Conservation (phyloP, 1,140 invertebrate species). For the Teleopsis dalmanni region DNA sequence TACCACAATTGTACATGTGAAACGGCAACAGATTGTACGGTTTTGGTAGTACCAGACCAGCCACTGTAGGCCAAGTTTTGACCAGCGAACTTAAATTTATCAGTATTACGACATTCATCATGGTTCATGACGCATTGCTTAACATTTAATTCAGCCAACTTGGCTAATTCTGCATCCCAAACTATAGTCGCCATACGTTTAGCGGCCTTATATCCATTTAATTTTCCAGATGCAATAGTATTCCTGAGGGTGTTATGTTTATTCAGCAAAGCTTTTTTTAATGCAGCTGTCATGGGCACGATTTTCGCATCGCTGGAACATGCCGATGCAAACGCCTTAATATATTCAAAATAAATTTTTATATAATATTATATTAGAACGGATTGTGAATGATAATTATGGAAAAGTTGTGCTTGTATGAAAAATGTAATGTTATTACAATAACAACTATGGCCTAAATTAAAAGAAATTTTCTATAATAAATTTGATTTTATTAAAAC, state of each 20-base stretch:
- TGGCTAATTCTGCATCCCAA: constrained; percentile 25
- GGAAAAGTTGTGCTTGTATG: no score
- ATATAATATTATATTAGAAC: not conserved
- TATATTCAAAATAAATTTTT: not conserved
- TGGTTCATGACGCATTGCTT: constrained; percentile 10
- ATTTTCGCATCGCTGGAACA: constrained; percentile 1
- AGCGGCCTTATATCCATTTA: constrained; percentile 12
- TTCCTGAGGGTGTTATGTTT: constrained; percentile 11
- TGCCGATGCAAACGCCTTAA: not conserved
- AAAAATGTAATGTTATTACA: no score
- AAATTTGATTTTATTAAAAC: no score
- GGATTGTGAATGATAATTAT: no score
- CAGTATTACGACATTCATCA: constrained; percentile 24
- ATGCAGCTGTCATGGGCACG: not conserved
- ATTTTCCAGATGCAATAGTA: constrained; percentile 11
- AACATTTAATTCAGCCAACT: constrained; percentile 25
- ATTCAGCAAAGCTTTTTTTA: constrained; percentile 1
- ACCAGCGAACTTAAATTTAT: no score
- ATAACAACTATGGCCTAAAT: no score
- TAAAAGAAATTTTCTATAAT: no score
- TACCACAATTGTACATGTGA: constrained; percentile 12
- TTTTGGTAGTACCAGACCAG: not conserved
- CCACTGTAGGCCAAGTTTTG: constrained; percentile 9
- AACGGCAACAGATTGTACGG: not conserved
- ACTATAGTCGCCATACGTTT: constrained; percentile 19